These are phyloP conservation scores for Hoplodrina blanda DNA, from an alignment of 2,888 invertebrate genomes.

Conservation along the genomic window DNA sequence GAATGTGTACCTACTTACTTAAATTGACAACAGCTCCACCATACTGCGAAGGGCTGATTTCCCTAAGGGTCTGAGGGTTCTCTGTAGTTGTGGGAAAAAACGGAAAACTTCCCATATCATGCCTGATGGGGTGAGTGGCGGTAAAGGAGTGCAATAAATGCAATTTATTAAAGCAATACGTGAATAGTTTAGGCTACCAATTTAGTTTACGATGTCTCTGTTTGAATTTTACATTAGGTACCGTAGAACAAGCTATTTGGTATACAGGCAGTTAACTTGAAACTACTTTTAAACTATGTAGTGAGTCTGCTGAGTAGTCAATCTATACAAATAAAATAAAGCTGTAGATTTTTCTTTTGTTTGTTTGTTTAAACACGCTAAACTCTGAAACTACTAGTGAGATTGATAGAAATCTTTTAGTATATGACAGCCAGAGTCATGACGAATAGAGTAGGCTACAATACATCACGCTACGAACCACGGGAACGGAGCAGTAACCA, in stretches of 20 bases:
- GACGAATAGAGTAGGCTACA: too few species aligned
- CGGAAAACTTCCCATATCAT: slow-evolving; percentile 26
- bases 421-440: too few species aligned
- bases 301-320: too few species aligned
- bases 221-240: not conserved
- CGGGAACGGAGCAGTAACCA: too few species aligned
- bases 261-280: not conserved
- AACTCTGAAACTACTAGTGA: too few species aligned
- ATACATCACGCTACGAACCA: too few species aligned
- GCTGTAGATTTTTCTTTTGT: too few species aligned
- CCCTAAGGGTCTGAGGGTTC: slow-evolving; percentile 35
- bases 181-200: not conserved
- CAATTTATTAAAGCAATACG: slow-evolving; percentile 14
- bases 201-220: not conserved
- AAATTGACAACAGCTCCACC: slow-evolving; percentile 46
- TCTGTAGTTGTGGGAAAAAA: slow-evolving; percentile 22
- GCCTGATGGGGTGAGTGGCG: slow-evolving; percentile 6
- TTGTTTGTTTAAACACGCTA: too few species aligned
- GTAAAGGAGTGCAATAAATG: slow-evolving; percentile 37
- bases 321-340: too few species aligned
- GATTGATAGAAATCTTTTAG: too few species aligned
- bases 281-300: not conserved
- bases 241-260: not conserved
- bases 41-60: slow-evolving; percentile 49
- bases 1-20: slow-evolving; percentile 35